These are phyloP conservation scores for Riparia riparia DNA, from an alignment of 2,113 vertebrate species.

Conservation along the genomic window DNA sequence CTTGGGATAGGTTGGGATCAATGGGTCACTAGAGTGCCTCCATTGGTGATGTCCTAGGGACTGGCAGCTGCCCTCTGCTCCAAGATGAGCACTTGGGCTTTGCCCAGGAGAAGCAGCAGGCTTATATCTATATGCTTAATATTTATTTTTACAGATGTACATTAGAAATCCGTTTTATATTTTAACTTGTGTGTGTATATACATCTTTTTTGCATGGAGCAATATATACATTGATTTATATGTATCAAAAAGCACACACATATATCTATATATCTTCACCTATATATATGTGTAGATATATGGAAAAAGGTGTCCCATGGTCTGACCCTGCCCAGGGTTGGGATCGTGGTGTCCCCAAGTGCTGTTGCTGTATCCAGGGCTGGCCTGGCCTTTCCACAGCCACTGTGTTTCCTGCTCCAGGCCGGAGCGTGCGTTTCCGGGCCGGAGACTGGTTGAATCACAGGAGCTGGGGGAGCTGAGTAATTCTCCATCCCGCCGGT, in stretches of 20 bases:
- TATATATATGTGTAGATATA: not conserved
- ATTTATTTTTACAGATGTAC: not conserved
- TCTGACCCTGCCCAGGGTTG: not conserved
- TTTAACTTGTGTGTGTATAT: not conserved
- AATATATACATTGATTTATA: not conserved
- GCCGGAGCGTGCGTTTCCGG: not conserved
- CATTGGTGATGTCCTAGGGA: not conserved
- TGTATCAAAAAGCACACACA: not conserved
- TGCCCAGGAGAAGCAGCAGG: not conserved
- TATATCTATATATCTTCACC: not conserved
- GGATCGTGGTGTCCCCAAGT: fast-evolving
- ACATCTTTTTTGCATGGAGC: not conserved
- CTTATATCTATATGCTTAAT: not conserved
- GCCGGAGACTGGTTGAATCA: slow-evolving; percentile 23
- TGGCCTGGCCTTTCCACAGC: not conserved
- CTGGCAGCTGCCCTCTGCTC: not conserved
- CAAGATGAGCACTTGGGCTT: not conserved
- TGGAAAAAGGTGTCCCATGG: not conserved
- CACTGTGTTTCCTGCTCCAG: not conserved
- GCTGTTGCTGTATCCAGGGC: not conserved
- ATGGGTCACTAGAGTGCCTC: not conserved
- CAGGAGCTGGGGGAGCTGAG: not conserved
- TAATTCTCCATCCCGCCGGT: not conserved
- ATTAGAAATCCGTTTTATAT: not conserved
- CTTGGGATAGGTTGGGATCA: not conserved